Conservation (phyloP, 2,888 invertebrate genomes). For the Caenorhabditis macrosperma region DNA sequence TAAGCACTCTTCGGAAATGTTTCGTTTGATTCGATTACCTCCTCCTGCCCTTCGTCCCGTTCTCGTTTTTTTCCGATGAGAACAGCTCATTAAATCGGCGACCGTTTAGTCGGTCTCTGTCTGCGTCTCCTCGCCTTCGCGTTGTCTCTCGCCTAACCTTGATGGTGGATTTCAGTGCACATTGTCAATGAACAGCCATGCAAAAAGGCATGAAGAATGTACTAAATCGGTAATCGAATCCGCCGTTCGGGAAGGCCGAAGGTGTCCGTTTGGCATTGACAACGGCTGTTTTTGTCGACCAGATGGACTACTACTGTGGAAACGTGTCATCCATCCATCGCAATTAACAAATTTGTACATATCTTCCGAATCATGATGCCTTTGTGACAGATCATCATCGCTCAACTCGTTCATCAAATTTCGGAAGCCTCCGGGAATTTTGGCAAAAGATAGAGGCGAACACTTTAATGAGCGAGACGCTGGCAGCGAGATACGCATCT, state of each 20-base stretch:
- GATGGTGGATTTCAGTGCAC: slow-evolving; percentile 20
- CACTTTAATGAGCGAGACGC: slow-evolving; percentile 36
- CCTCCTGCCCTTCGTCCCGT: slow-evolving; percentile 4
- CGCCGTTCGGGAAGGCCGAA: slow-evolving; percentile 7
- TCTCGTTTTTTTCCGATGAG: slow-evolving; percentile 21
- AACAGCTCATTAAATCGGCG: slow-evolving; percentile 51
- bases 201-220: slow-evolving; percentile 41
- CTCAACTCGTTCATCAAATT: slow-evolving; percentile 56
- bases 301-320: slow-evolving; percentile 16
- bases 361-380: slow-evolving; percentile 19
- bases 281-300: slow-evolving; percentile 32
- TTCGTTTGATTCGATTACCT: slow-evolving; percentile 38
- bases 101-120: slow-evolving; percentile 42
- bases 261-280: slow-evolving; percentile 32
- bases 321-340: background rate
- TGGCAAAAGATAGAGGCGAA: slow-evolving; percentile 14
- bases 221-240: slow-evolving; percentile 55
- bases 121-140: slow-evolving; percentile 9
- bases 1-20: slow-evolving; percentile 24
- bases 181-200: slow-evolving; percentile 42
- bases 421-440: slow-evolving; percentile 50
- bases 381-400: slow-evolving; percentile 50
- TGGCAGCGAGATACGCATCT: slow-evolving; percentile 40
- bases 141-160: slow-evolving; percentile 37
- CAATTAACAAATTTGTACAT: slow-evolving; percentile 24